Conservation (phyloP, 2,888 invertebrate genomes). For the Meta bourneti region DNA sequence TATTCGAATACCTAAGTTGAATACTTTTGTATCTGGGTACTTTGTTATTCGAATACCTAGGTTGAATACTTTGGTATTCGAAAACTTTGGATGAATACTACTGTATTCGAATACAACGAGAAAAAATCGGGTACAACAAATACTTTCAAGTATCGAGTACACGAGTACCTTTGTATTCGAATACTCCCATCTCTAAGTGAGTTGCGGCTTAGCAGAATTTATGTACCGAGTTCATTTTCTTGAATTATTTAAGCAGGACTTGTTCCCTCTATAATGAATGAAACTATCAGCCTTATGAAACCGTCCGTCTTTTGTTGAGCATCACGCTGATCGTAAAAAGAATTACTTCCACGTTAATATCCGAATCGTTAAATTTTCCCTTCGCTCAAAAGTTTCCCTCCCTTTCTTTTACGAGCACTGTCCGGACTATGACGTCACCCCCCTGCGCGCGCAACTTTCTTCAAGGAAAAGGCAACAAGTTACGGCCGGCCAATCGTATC, state of each 20-base stretch:
- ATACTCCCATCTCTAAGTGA: no score
- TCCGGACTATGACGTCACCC: neutral
- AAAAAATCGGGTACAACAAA: no score
- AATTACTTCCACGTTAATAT: slow-evolving; percentile 27
- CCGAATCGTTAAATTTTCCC: slow-evolving; percentile 53
- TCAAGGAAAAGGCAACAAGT: slow-evolving; percentile 62
- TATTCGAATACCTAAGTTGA: no score
- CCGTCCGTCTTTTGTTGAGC: neutral
- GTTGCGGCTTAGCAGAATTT: no score
- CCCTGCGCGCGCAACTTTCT: slow-evolving; percentile 37
- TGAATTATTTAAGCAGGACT: neutral
- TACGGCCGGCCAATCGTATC: slow-evolving; percentile 47
- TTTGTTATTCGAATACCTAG: no score
- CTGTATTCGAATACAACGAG: no score
- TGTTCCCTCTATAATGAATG: neutral
- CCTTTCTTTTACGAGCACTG: neutral
- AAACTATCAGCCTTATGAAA: neutral
- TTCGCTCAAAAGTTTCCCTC: slow-evolving; percentile 27
- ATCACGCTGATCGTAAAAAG: slow-evolving; percentile 1
- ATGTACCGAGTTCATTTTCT: neutral
- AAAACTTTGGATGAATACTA: no score
- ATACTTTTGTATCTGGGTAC: no score
- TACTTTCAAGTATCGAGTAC: no score
- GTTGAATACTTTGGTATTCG: no score
- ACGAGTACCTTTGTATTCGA: no score